Evolutionary conservation across 1,140 invertebrate genomes (phyloP).

Genomic region (Trialeurodes vaporariorum): DNA sequence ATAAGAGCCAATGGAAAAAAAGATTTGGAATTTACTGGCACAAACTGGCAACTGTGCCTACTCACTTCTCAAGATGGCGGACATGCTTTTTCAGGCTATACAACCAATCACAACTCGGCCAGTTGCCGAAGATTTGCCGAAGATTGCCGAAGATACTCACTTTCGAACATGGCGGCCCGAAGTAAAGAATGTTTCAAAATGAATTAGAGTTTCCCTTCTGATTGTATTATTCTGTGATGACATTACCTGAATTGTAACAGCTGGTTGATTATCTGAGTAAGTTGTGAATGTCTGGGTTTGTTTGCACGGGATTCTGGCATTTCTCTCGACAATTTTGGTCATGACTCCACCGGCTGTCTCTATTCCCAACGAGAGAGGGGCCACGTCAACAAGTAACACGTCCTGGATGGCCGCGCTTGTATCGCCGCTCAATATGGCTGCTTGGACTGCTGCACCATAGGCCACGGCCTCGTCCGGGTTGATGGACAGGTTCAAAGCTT

Average conservation of each 20-base stretch:
- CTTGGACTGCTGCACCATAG: slow-evolving; percentile 52
- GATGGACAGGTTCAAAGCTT: slow-evolving; percentile 49
- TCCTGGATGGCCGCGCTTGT: slow-evolving; percentile 43
- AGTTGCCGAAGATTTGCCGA: too few relatives aligned
- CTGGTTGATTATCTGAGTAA: slow-evolving; percentile 51
- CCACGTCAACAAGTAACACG: slow-evolving; percentile 42
- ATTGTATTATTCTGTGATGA: too few relatives aligned
- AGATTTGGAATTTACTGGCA: too few relatives aligned
- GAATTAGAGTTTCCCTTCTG: too few relatives aligned
- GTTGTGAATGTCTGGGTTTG: slow-evolving; percentile 42
- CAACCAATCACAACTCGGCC: too few relatives aligned
- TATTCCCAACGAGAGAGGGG: slow-evolving; percentile 43
- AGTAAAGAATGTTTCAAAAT: too few relatives aligned
- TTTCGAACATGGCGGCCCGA: too few relatives aligned
- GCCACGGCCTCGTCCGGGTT: slow-evolving; percentile 55
- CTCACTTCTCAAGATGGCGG: too few relatives aligned
- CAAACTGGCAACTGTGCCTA: too few relatives aligned
- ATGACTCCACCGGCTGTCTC: slow-evolving; percentile 45
- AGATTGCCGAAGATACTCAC: too few relatives aligned
- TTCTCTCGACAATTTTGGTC: slow-evolving; percentile 44
- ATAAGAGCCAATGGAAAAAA: too few relatives aligned
- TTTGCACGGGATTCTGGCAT: slow-evolving; percentile 41
- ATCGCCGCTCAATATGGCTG: slow-evolving; percentile 47
- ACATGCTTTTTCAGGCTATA: too few relatives aligned
- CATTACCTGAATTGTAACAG: slow-evolving; percentile 69